Percentiles rank a stretch among this genome's conserved stretches.
These are phyloP conservation scores for Coregonus clupeaformis DNA, from an alignment of 2,113 vertebrate genomes.

Conservation along the genomic window DNA sequence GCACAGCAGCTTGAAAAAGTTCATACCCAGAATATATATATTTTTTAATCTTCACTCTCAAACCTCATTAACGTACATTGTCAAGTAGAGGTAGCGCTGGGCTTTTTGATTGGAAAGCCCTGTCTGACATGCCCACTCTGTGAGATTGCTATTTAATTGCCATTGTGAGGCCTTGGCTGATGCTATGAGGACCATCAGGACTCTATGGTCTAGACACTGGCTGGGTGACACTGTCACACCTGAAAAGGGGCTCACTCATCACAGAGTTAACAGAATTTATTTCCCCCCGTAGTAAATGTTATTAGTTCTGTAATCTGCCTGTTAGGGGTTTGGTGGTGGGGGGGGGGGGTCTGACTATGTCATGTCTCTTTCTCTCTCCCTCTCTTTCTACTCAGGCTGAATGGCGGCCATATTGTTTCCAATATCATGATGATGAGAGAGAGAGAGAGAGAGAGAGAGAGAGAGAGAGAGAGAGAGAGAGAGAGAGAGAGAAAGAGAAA, in stretches of 20 bases:
- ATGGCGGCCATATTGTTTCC: not conserved
- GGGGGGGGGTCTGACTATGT: too few relatives aligned
- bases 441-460: constrained; percentile 18
- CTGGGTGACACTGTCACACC: constrained; percentile 15
- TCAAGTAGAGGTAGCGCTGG: not conserved
- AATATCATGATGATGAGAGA: constrained; percentile 12
- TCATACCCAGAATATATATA: not conserved
- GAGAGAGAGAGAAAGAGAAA: not conserved
- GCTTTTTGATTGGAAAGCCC: not conserved
- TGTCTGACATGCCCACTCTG: not conserved
- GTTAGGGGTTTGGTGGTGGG: too few relatives aligned
- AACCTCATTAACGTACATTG: not conserved
- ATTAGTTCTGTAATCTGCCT: constrained; percentile 10
- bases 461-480: constrained; percentile 11
- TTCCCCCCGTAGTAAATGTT: constrained; percentile 15
- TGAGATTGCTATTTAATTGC: constrained; percentile 56
- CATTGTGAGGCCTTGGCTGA: constrained; percentile 13
- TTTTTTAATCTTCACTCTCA: not conserved
- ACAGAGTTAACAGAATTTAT: constrained; percentile 22
- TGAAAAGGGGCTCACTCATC: constrained; percentile 10
- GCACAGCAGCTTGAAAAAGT: not conserved
- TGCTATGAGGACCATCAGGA: not conserved
- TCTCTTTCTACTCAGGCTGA: not conserved
- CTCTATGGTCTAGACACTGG: not conserved
- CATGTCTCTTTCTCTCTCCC: not conserved